These are phyloP conservation scores for Cistogaster globosa DNA, from an alignment of 2,888 invertebrate species.

Conservation along the genomic window DNA sequence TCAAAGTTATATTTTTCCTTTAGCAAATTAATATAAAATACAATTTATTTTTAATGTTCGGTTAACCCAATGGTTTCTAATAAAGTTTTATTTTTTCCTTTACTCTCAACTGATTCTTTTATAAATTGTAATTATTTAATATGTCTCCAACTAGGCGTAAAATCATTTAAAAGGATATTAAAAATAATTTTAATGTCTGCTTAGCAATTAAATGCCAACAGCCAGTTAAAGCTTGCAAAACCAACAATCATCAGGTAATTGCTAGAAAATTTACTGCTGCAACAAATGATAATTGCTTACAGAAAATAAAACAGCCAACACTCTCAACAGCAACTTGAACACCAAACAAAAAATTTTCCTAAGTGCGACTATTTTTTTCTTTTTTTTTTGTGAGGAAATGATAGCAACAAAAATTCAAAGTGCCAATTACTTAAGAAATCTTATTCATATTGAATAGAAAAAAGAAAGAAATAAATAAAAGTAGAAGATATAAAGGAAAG, in stretches of 20 bases:
- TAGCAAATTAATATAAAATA: slow-evolving; percentile 30
- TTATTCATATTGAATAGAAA: slow-evolving; percentile 38
- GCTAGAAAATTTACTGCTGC: slow-evolving; percentile 70
- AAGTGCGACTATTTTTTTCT: slow-evolving; percentile 31
- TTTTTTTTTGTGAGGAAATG: slow-evolving; percentile 59
- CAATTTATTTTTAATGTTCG: slow-evolving; percentile 23
- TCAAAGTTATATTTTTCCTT: slow-evolving; percentile 7
- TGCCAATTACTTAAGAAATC: slow-evolving; percentile 69
- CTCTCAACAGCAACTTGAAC: slow-evolving; percentile 50
- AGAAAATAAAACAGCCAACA: slow-evolving; percentile 59
- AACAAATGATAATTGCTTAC: slow-evolving; percentile 71
- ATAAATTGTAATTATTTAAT: slow-evolving; percentile 44
- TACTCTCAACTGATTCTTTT: background rate
- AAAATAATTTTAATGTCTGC: slow-evolving; percentile 67
- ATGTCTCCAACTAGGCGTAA: slow-evolving; percentile 63
- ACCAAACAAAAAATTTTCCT: slow-evolving; percentile 37
- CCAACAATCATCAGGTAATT: slow-evolving; percentile 72
- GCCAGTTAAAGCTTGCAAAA: slow-evolving; percentile 65
- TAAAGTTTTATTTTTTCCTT: background rate
- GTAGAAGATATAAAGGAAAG: background rate
- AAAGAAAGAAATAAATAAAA: slow-evolving; percentile 24
- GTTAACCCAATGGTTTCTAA: slow-evolving; percentile 56
- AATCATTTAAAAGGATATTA: slow-evolving; percentile 64
- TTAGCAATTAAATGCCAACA: slow-evolving; percentile 70
- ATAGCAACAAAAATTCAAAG: slow-evolving; percentile 68